A percentile compares a stretch with the other conserved stretches of the same genome.
Evolutionary conservation across 2,113 vertebrate genomes (phyloP).

Genomic region (Empidonax traillii): DNA sequence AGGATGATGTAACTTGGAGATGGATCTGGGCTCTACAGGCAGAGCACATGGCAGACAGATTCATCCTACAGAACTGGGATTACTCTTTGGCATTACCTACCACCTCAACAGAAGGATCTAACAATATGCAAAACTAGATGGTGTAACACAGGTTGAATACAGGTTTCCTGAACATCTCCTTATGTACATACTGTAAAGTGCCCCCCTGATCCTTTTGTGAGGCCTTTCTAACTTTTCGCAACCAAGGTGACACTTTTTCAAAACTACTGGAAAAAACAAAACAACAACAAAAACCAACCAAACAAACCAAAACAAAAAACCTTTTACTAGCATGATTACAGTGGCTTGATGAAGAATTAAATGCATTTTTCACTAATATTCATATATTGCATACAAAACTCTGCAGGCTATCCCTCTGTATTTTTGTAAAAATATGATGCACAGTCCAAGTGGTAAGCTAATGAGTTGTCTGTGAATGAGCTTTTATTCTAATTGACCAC

Average conservation of each 20-base stretch:
- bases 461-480: not conserved
- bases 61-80: not conserved
- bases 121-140: not conserved
- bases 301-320: not conserved
- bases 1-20: not conserved
- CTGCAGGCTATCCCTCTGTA: not conserved
- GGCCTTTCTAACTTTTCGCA: not conserved
- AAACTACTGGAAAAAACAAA: not conserved
- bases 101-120: not conserved
- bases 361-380: not conserved
- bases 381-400: not conserved
- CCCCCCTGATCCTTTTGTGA: not conserved
- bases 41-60: not conserved
- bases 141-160: not conserved
- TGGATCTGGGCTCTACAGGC: not conserved
- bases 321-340: not conserved
- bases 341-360: not conserved
- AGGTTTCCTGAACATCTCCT: not conserved
- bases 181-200: not conserved
- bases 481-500: not conserved
- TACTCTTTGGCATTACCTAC: not conserved
- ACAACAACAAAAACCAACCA: not conserved
- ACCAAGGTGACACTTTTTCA: not conserved
- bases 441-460: not conserved
- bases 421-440: not conserved